phyloP scores from a whole-genome alignment of 2,113 vertebrate species.

The Corvus cornix region DNA sequence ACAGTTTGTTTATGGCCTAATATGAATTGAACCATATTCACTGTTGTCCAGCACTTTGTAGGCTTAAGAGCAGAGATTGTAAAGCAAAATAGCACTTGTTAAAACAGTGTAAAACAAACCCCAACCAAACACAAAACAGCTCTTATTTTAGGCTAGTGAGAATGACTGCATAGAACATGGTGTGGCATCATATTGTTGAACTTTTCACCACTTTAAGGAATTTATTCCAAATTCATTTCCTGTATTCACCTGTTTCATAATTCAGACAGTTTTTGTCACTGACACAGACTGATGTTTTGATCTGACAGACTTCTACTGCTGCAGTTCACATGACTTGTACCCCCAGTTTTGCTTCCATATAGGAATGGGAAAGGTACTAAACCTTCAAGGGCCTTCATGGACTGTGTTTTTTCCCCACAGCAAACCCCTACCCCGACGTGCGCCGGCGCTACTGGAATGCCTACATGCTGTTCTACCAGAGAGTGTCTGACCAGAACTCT shows the following conservation, averaged over 20 bases:
- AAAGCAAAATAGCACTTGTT: background rate
- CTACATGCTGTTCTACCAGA: conserved; percentile 98
- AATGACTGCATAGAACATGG: background rate
- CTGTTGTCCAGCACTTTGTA: background rate
- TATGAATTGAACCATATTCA: background rate
- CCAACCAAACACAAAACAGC: background rate
- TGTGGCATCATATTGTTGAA: background rate
- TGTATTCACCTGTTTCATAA: background rate
- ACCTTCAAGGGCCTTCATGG: background rate
- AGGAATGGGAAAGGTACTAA: background rate
- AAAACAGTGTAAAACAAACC: background rate
- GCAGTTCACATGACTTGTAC: background rate
- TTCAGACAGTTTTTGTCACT: background rate
- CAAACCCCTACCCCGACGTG: conserved; percentile 95
- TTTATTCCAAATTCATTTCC: background rate
- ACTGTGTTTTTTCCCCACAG: conserved; percentile 65
- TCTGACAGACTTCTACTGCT: background rate
- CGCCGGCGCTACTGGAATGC: conserved; percentile 98
- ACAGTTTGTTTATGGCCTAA: background rate
- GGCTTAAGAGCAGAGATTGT: background rate
- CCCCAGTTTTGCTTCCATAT: background rate
- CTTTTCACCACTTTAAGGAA: background rate
- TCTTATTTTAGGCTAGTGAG: background rate
- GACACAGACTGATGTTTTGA: background rate
- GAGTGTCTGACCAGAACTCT: conserved; percentile 94